Conservation (phyloP, 2,113 vertebrate species). For the Lagopus leucura region DNA sequence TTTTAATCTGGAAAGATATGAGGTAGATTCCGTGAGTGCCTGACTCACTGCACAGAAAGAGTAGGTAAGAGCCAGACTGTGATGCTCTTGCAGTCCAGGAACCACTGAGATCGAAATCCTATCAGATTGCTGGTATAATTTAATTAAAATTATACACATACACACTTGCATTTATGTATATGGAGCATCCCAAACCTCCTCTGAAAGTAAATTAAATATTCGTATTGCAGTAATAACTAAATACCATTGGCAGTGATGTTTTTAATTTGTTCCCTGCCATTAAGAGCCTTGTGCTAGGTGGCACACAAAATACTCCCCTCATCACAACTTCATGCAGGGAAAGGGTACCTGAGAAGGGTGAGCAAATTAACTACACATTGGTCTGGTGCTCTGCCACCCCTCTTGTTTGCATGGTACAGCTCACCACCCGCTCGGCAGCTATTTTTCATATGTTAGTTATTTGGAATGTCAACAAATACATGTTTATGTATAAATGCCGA, state of each 20-base stretch:
- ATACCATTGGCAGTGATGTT: fast-evolving
- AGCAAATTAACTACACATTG: background rate
- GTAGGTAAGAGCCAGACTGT: background rate
- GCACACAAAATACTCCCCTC: background rate
- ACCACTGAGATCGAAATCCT: background rate
- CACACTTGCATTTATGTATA: background rate
- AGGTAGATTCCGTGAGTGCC: background rate
- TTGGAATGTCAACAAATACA: constrained; percentile 18
- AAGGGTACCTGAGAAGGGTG: background rate
- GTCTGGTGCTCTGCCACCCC: background rate
- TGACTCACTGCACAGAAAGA: background rate
- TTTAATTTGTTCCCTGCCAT: background rate
- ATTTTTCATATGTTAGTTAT: background rate
- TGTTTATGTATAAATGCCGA: constrained; percentile 23
- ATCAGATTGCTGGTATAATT: background rate
- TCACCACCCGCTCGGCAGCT: background rate
- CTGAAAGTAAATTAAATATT: background rate
- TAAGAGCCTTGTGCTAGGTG: background rate
- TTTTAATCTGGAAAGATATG: background rate
- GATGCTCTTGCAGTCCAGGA: background rate
- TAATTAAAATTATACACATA: background rate
- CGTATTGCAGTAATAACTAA: background rate
- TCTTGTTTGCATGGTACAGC: background rate
- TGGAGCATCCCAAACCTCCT: background rate
- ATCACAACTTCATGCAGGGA: background rate